Evolutionary conservation across 2,113 vertebrate species (phyloP).

Genomic region (Colinus virginianus): DNA sequence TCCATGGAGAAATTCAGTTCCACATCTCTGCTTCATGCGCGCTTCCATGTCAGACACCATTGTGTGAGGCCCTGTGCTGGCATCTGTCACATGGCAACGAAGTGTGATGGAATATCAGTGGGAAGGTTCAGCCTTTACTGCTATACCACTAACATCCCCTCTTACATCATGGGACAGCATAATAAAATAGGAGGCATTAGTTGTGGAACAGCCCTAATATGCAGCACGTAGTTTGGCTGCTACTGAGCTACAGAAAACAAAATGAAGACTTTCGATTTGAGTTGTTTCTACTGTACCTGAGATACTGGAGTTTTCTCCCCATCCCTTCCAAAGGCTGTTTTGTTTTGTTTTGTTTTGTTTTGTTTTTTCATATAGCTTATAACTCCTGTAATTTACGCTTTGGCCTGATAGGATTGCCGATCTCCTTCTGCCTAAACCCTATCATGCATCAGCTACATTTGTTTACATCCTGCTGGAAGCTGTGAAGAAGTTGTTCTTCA

Average conservation of each 20-base stretch:
- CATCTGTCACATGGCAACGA: too few relatives aligned
- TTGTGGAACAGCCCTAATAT: too few relatives aligned
- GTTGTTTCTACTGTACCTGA: background rate
- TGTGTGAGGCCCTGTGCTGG: too few relatives aligned
- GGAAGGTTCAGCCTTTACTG: too few relatives aligned
- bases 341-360: background rate
- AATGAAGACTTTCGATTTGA: background rate
- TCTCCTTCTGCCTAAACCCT: conserved; percentile 7
- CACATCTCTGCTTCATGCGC: too few relatives aligned
- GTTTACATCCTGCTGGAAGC: conserved; percentile 25
- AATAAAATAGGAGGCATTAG: too few relatives aligned
- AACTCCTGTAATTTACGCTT: background rate
- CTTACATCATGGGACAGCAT: too few relatives aligned
- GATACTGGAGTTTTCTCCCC: background rate
- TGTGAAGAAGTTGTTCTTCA: conserved; percentile 19
- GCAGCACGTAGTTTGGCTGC: background rate
- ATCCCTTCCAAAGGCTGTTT: background rate
- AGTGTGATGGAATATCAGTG: too few relatives aligned
- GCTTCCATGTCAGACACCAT: too few relatives aligned
- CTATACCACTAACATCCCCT: too few relatives aligned
- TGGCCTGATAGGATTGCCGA: background rate
- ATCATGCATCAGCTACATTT: background rate
- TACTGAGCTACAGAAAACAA: background rate
- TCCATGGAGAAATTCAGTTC: too few relatives aligned
- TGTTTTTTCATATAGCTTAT: background rate